Evolutionary conservation across 2,113 vertebrate genomes (phyloP), one percentile per base, ranked within the genome.

Genomic region (Platysternon megacephalum): DNA sequence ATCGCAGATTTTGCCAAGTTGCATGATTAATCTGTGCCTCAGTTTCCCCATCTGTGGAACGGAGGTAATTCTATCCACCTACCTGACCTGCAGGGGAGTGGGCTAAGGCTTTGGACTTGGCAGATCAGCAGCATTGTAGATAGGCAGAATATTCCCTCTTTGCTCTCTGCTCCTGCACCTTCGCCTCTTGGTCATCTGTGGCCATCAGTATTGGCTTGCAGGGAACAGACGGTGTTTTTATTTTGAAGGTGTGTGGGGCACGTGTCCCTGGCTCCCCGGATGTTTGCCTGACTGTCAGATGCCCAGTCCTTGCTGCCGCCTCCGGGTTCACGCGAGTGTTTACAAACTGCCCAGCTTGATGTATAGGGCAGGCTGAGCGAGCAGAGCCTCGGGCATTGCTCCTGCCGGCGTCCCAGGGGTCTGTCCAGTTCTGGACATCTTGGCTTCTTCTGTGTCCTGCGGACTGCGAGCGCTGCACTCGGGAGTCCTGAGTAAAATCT

Each of bases 261-360:
- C 21, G 28, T 2, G 5, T 82, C 83, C 89, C 1, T 1, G 39
- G 56, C 28, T 58, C 1, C 0, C 81, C 0, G 1, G 92, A 53
- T 90, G 93, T 82, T 93, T 95, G 94, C 79, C 91, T 94, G 42
- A 56, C 8, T 49, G 93, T 88, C 94, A 48, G 92, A 88, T 87
- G 83, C 83, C 49, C 65, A 79, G 74, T 88, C 32, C 29, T 44
- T 80, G 72, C 82, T 48, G 53, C 79, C 55, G 51, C 79, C 74
- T 65, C 56, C 56, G 61, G 78, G 42, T 32, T 74, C 78, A 91
- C 39, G n/a, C 19, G 39, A 86, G 82, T 86, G 65, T 49, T 86
- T 87, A 44, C 53, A 32, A 61, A 32, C 11, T 12, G 56, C 56
- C 61, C 84, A 35, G 35, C 86, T 35, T 56, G 35, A 72, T 86